These are phyloP conservation scores for Cyprinodon variegatus DNA, from an alignment of 2,113 vertebrate species.

Conservation along the genomic window DNA sequence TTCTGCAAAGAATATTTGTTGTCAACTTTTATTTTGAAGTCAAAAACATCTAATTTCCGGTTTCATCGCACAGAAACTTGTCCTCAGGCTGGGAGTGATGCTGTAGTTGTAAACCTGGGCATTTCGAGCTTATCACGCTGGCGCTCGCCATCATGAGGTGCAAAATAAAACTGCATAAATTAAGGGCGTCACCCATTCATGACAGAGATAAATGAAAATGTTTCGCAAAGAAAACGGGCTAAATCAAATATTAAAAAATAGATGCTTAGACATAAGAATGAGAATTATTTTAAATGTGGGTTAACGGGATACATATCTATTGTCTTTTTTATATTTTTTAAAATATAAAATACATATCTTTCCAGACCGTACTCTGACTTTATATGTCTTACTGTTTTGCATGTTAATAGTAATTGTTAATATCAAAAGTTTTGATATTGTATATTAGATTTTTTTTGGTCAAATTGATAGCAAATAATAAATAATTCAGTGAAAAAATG, in stretches of 20 bases:
- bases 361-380: not conserved
- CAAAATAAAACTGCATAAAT: slow-evolving; percentile 9
- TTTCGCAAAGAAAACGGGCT: not conserved
- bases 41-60: not conserved
- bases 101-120: slow-evolving; percentile 5
- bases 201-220: not conserved
- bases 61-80: not conserved
- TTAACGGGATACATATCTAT: not conserved
- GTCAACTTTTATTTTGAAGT: slow-evolving; percentile 46
- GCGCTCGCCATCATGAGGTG: slow-evolving; percentile 42
- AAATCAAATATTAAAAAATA: not conserved
- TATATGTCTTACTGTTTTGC: not conserved
- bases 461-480: too few relatives aligned
- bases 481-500: not conserved
- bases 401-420: not conserved
- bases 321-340: not conserved
- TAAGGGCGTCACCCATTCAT: not conserved
- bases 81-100: slow-evolving; percentile 11
- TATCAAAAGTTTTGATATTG: not conserved
- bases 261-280: not conserved
- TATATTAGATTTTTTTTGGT: not conserved
- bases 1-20: not conserved
- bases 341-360: not conserved
- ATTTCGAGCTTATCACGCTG: not conserved
- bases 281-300: too few relatives aligned